These are phyloP conservation scores for Rhabditoides inermis DNA, from an alignment of 2,888 invertebrate genomes.

Conservation along the genomic window DNA sequence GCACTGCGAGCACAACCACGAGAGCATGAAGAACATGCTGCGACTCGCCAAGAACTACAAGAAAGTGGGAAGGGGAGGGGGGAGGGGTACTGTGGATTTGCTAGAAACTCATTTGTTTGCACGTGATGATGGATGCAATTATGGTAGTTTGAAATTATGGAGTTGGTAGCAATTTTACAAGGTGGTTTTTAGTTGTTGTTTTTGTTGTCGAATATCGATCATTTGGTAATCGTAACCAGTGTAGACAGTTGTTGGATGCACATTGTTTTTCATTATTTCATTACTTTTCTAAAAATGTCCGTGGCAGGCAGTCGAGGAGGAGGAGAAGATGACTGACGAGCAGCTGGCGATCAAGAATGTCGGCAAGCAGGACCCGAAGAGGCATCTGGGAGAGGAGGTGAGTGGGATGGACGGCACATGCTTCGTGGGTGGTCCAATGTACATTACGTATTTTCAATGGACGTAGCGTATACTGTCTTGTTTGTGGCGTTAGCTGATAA, in stretches of 20 bases:
- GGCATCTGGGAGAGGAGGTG: constrained; percentile 87
- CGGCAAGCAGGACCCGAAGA: constrained; percentile 86
- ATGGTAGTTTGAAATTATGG: no score
- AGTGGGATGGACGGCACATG: not conserved
- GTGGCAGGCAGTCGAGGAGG: constrained; percentile 86
- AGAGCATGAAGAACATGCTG: constrained; percentile 86
- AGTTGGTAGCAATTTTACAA: no score
- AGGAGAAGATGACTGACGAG: constrained; percentile 97
- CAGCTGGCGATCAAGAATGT: constrained; percentile 98
- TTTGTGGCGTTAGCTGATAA: no score
- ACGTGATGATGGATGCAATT: no score
- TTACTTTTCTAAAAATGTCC: not conserved
- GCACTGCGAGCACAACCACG: constrained; percentile 84
- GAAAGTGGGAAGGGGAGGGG: constrained; percentile 59
- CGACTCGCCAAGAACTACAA: constrained; percentile 93
- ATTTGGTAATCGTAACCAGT: no score
- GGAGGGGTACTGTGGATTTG: not conserved
- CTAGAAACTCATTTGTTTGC: no score
- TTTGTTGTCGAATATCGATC: no score
- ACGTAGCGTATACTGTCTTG: not conserved
- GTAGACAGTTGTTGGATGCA: no score
- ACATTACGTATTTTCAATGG: no score
- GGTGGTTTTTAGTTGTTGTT: no score
- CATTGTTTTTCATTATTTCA: no score
- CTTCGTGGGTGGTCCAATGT: not conserved